Conservation (phyloP, 2,113 vertebrate species). For the Bubo bubo region DNA sequence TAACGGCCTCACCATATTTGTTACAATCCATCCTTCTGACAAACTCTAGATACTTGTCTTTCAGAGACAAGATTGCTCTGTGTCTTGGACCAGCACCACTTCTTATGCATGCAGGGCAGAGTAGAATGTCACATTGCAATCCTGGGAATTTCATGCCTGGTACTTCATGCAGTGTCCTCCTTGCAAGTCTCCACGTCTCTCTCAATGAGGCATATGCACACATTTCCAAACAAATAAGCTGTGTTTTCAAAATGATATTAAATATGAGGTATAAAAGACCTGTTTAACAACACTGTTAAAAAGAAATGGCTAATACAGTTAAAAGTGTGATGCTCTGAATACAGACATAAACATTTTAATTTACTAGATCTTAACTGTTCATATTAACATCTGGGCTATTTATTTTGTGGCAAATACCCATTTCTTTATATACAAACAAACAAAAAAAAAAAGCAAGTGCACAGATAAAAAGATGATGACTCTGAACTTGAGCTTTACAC, state of each 20-base stretch:
- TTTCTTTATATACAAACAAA: not conserved
- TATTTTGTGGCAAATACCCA: not conserved
- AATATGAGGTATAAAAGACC: not conserved
- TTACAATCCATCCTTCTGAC: not conserved
- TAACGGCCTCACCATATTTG: not conserved
- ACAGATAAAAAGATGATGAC: not conserved
- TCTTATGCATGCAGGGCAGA: constrained; percentile 59
- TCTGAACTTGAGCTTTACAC: not conserved
- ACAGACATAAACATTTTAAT: not conserved
- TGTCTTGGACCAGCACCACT: constrained; percentile 71
- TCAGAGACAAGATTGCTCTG: not conserved
- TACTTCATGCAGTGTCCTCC: constrained; percentile 27
- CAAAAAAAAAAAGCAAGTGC: not conserved
- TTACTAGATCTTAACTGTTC: not conserved
- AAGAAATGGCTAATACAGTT: not conserved
- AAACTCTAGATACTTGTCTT: not conserved
- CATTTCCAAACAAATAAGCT: constrained; percentile 98
- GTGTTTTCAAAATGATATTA: constrained; percentile 33
- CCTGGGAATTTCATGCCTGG: constrained; percentile 51
- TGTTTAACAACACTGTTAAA: not conserved
- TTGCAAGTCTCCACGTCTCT: constrained; percentile 2
- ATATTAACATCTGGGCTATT: not conserved
- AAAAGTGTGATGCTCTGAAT: not conserved
- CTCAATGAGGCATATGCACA: constrained; percentile 89
- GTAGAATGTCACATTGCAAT: constrained; percentile 27